Conservation (phyloP, 2,113 vertebrate genomes). For the Ailurus styani region DNA sequence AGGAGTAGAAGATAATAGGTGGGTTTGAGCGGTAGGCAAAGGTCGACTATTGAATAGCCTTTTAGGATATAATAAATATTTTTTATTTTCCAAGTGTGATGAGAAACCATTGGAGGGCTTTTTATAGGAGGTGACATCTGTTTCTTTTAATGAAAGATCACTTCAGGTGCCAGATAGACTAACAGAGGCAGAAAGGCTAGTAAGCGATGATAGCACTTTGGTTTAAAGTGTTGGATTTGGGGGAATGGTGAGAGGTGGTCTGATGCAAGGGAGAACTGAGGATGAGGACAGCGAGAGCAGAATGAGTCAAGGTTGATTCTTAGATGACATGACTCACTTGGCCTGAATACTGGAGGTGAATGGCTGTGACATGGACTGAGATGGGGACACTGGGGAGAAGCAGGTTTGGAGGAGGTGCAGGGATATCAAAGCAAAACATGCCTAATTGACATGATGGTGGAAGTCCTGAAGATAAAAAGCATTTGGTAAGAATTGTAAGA, state of each 20-base stretch:
- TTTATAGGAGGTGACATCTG: neutral
- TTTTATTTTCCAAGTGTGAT: neutral
- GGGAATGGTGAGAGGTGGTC: neutral
- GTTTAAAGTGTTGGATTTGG: neutral
- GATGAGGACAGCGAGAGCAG: neutral
- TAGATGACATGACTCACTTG: neutral
- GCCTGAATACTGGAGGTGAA: neutral
- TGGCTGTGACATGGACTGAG: neutral
- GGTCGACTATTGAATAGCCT: neutral
- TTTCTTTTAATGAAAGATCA: neutral
- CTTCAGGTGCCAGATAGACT: neutral
- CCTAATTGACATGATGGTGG: neutral
- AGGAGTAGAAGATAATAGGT: neutral
- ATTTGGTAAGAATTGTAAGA: neutral
- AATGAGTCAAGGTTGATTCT: neutral
- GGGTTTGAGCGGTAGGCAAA: neutral
- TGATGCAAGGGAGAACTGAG: neutral
- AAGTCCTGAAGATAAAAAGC: neutral
- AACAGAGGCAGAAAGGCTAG: neutral
- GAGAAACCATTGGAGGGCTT: neutral
- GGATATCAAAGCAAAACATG: neutral
- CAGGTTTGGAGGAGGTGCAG: neutral
- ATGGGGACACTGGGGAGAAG: neutral
- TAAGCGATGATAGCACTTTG: neutral
- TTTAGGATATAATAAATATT: constrained; percentile 2